A percentile compares a stretch with the other conserved stretches of the same genome.
These are phyloP conservation scores for Adineta ricciae DNA, from an alignment of 2,888 invertebrate species.

Conservation along the genomic window DNA sequence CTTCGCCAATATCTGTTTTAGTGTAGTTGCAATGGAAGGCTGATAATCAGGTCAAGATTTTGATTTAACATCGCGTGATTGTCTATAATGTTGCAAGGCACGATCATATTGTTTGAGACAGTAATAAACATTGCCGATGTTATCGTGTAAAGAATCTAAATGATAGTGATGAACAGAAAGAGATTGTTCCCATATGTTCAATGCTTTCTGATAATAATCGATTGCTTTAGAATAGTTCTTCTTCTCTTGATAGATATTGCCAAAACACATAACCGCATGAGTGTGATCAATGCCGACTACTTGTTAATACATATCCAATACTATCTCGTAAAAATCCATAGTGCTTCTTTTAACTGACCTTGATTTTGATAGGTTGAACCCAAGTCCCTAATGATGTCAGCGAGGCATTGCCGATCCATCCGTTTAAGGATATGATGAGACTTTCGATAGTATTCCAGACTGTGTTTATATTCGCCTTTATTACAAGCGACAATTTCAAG, in stretches of 20 bases:
- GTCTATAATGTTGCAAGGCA: neutral
- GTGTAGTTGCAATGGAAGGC: neutral
- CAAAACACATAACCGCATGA: neutral
- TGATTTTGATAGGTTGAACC: no score
- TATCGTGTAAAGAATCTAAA: neutral
- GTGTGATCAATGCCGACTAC: neutral
- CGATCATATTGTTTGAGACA: neutral
- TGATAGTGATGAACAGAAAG: neutral
- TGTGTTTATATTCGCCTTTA: neutral
- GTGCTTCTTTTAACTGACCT: no score
- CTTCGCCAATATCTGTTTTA: neutral
- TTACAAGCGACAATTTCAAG: neutral
- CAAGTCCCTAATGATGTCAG: neutral
- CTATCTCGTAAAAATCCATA: neutral
- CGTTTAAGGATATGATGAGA: neutral
- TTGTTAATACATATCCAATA: neutral
- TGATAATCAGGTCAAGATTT: neutral
- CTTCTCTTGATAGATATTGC: neutral
- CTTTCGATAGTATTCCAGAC: neutral
- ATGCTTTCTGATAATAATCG: neutral
- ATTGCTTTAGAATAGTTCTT: neutral
- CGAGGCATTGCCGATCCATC: neutral
- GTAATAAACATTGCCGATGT: neutral
- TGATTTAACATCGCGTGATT: neutral
- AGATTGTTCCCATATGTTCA: neutral